Percentiles rank a stretch among this genome's conserved stretches.
phyloP scores from a whole-genome alignment of 64 coral and sea anemone species.

The Astreopora myriophthalma region DNA sequence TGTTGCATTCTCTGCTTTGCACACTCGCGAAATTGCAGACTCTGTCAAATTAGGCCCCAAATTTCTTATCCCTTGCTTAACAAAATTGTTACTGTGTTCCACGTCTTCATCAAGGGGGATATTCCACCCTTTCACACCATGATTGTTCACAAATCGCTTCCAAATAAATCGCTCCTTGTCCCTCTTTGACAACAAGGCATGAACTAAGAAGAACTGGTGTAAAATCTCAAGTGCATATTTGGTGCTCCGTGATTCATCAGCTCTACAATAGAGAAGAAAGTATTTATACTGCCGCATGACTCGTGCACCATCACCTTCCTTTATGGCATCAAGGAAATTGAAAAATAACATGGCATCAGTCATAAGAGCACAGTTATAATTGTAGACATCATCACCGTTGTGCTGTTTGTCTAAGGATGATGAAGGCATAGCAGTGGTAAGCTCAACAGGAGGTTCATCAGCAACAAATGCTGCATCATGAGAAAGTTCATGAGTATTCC shows the following conservation, averaged over 20 bases:
- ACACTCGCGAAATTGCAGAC: constrained; percentile 56
- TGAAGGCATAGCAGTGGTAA: constrained; percentile 17
- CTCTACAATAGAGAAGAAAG: constrained; percentile 76
- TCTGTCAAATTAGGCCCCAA: constrained; percentile 67
- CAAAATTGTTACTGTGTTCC: constrained; percentile 55
- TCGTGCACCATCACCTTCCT: constrained; percentile 39
- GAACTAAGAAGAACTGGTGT: constrained; percentile 63
- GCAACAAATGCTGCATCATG: constrained; percentile 43
- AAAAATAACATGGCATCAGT: constrained; percentile 65
- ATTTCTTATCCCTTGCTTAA: constrained; percentile 54
- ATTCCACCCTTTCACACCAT: constrained; percentile 51
- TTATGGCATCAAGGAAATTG: constrained; percentile 53
- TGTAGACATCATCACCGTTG: constrained; percentile 66
- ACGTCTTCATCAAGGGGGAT: constrained; percentile 66
- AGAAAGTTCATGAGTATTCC: constrained; percentile 47
- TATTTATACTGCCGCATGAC: constrained; percentile 72
- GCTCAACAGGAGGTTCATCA: constrained; percentile 7
- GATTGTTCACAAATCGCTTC: constrained; percentile 72
- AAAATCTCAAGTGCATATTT: constrained; percentile 78
- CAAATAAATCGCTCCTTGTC: constrained; percentile 26
- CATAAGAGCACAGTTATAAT: constrained; percentile 69
- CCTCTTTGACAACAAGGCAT: constrained; percentile 55
- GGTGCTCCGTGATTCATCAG: constrained; percentile 53
- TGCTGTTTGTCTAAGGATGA: constrained; percentile 7
- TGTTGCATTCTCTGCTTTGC: constrained; percentile 46